Evolutionary conservation across 2,797 vertebrate genomes (phyloP), one percentile per base, ranked within the genome.

Genomic region (Halcyon chelicuti): DNA sequence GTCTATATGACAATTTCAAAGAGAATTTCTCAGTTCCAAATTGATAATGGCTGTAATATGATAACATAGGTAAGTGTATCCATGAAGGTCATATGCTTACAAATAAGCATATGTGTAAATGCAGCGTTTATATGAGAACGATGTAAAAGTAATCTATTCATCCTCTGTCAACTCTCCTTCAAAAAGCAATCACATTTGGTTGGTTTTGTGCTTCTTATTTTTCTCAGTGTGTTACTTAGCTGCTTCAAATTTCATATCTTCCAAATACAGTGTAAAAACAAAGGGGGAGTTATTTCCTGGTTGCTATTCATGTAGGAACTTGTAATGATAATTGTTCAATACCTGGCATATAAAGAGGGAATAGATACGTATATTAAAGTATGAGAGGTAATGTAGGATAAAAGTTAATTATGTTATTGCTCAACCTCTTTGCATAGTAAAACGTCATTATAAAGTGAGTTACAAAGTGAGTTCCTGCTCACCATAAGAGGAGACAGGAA

Each of bases 361-460:
- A 35, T 51, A 22, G 18, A 4, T 49, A n/a, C 74, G 37, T 66
- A 13, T 52, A 37, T 25, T 75, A 90, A 82, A 87, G 28, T 31
- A 39, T 28, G 19, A 66, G 42, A 68, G 20, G 58, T 22, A 62
- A 78, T n/a, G 76, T 88, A 71, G 80, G 62, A 49, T 60, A 94
- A 86, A 91, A 68, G 49, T 73, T 95, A 91, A 96, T 92, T 87
- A 67, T 35, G 42, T 72, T 74, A 71, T 76, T 83, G 15, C n/a
- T 92, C 26, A 83, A 40, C 49, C 55, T 51, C 68, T 94, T 92
- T 79, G 62, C 33, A 39, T 39, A 67, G 73, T 70, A 83, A 86
- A 92, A 74, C 52, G 89, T 71, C 65, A 86, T 95, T 86, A 40
- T 17, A 57, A 93, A 93, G n/a, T 39, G 77, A 83, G 26, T 74